Base-by-base conservation (phyloP, 2,888 invertebrate genomes). In the Augochlorella aurata region DNA sequence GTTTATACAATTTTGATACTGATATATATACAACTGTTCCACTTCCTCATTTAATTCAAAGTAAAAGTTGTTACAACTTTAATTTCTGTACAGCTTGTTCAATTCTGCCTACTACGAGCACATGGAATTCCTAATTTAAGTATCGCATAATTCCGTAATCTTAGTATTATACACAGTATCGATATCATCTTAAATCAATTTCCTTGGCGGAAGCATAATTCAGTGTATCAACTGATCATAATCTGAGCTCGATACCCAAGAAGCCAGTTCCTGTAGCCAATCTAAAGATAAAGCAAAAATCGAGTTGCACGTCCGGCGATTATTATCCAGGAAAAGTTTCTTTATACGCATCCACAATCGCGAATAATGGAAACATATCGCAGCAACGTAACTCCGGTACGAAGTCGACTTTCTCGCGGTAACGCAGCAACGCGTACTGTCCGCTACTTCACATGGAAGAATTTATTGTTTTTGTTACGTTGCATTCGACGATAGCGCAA, bases 261-360 rank as follows among this genome's bases (percentile, higher is more conserved):
- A 21, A 58, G 21, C 14, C 54, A 1, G 14, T 24, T 58, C 21
- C 24, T 14, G 54, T 24, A n/a, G 24, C 14, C 24, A 7, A 58
- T 58, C 54, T 24, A 24, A 21, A 7, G 54, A 58, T 58, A 58
- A 58, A 14, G 14, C 54, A 21, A 21, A 58, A 24, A 5, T 24
- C 10, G 54, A 21, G 21, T 14, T 14, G 21, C 21, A 24, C 24
- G 24, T 58, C 58, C 58, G 58, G 24, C 58, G 24, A 58, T 58
- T 58, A 58, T 24, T n/a, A 24, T 58, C 14, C 58, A 24, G 58
- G 58, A 58, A 58, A 58, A 58, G 58, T 58, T 58, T 58, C 58
- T 58, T 58, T 24, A 58, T 21, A 14, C 14, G 61, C 18, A 63
- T 63, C 61, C 29, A 2, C 38, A 1, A 14, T 58, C 58, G 38